These are phyloP conservation scores for Bathybates hornii DNA, from an alignment of 2,113 vertebrate genomes.

Conservation along the genomic window DNA sequence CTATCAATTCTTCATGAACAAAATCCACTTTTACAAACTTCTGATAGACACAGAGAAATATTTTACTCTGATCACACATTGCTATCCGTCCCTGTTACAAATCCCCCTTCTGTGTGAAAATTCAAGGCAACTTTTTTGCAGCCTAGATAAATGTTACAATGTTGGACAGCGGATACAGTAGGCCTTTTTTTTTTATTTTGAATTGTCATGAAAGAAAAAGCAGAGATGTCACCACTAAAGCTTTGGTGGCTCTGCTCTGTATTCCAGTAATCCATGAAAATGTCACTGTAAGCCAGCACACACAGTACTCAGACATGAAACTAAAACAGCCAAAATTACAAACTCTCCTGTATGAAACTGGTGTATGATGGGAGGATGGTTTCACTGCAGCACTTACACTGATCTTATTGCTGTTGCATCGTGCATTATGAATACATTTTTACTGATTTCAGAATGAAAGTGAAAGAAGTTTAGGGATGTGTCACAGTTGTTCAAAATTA, in stretches of 20 bases:
- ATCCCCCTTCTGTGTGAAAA: neutral
- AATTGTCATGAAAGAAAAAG: neutral
- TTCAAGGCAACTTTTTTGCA: neutral
- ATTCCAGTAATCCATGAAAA: neutral
- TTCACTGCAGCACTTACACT: neutral
- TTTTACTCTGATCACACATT: neutral
- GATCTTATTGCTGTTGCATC: neutral
- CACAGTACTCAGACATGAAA: neutral
- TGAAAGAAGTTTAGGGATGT: neutral
- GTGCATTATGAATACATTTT: neutral
- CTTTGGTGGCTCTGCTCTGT: neutral
- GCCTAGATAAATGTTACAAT: neutral
- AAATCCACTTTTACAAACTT: neutral
- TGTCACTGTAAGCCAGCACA: neutral
- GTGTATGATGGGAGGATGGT: neutral
- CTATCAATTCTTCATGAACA: neutral
- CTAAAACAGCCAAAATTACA: neutral
- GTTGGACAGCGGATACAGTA: neutral
- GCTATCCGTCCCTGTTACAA: neutral
- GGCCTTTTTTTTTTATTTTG: neutral
- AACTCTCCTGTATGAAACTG: neutral
- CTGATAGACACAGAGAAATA: neutral
- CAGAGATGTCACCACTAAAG: neutral
- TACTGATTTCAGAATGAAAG: neutral
- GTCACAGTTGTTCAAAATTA: neutral